Percentiles rank a stretch among this genome's conserved stretches.
Conservation (phyloP, 1,140 invertebrate species). For the Vanessa tameamea region DNA sequence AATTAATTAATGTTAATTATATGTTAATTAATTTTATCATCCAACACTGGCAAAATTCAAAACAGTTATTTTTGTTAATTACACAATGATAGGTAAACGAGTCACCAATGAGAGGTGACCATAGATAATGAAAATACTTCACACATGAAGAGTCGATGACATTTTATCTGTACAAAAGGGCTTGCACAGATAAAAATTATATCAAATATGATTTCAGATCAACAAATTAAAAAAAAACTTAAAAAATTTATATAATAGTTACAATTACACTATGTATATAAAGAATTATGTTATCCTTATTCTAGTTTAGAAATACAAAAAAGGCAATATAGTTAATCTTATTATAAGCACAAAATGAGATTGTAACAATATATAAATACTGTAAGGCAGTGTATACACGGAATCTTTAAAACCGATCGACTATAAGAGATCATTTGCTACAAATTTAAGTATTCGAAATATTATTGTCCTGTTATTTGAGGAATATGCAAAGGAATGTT, state of each 20-base stretch:
- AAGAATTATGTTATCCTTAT: not conserved
- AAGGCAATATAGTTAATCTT: conserved; percentile 8
- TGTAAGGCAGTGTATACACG: conserved; percentile 37
- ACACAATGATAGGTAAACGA: not conserved
- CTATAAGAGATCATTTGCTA: conserved; percentile 17
- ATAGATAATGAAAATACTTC: too few species aligned
- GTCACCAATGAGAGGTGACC: not conserved
- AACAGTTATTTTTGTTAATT: not conserved
- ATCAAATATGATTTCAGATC: not conserved
- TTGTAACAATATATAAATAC: conserved; percentile 32
- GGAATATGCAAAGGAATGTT: conserved; percentile 35
- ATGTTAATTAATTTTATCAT: not conserved
- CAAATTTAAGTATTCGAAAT: conserved; percentile 27
- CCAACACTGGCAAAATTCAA: not conserved
- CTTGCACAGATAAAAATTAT: not conserved
- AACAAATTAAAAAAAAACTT: not conserved
- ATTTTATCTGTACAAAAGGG: too few species aligned
- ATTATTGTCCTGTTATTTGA: conserved; percentile 32
- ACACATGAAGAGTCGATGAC: too few species aligned
- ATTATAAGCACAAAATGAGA: conserved; percentile 33
- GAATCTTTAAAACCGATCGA: conserved; percentile 12
- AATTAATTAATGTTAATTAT: not conserved
- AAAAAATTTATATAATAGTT: not conserved
- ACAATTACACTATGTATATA: not conserved
- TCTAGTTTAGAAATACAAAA: conserved; percentile 12